Evolutionary conservation across 2,797 vertebrate species (phyloP).

Genomic region (Menidia menidia): DNA sequence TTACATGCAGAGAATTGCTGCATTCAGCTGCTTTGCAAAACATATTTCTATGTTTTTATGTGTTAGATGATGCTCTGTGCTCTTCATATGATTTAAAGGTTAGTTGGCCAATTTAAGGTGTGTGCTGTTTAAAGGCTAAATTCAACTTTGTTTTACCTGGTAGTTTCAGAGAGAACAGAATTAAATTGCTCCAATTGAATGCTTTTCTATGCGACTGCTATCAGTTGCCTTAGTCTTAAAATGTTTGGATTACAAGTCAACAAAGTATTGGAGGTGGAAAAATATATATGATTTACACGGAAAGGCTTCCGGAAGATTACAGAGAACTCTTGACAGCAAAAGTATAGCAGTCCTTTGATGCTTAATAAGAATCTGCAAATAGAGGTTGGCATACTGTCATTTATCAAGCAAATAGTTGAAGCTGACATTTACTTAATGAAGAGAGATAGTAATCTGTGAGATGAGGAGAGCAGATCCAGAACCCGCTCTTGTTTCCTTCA

Average conservation of each 20-base stretch:
- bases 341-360: constrained; percentile 9
- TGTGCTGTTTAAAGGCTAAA: constrained; percentile 1
- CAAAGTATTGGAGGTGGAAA: background rate
- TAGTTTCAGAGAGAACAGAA: background rate
- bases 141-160: background rate
- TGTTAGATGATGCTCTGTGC: background rate
- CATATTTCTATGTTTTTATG: too few relatives aligned
- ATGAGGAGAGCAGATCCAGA: constrained; percentile 33
- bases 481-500: constrained; percentile 59
- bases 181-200: background rate
- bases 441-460: constrained; percentile 65
- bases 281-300: background rate
- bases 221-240: background rate
- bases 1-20: constrained; percentile 1
- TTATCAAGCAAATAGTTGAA: constrained; percentile 49
- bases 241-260: background rate
- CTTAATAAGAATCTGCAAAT: constrained; percentile 26
- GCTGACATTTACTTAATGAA: constrained; percentile 74
- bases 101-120: constrained; percentile 25
- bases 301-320: background rate
- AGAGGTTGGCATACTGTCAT: constrained; percentile 28
- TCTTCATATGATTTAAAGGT: constrained; percentile 21
- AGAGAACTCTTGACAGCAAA: constrained; percentile 9
- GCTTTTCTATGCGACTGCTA: background rate
- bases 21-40: background rate